Evolutionary conservation across 1,140 invertebrate species (phyloP).

Genomic region (Drosophila melanica): DNA sequence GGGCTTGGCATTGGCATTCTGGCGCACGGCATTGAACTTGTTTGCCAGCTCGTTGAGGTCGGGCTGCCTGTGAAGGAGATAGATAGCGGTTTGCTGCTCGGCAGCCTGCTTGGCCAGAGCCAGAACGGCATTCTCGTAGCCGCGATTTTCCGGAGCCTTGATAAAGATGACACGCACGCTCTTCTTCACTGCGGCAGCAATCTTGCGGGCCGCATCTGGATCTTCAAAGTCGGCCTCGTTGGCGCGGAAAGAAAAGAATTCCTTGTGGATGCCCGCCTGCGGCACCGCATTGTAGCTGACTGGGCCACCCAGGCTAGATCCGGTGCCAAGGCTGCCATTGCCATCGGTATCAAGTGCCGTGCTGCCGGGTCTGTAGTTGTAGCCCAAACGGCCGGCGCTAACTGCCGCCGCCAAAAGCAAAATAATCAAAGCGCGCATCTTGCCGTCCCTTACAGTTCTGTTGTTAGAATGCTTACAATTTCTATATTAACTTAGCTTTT

Average conservation of each 20-base stretch:
- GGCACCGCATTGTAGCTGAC: slow-evolving; percentile 58
- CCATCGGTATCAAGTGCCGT: slow-evolving; percentile 15
- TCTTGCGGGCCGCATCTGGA: slow-evolving; percentile 51
- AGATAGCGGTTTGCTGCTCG: slow-evolving; percentile 71
- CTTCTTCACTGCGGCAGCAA: slow-evolving; percentile 55
- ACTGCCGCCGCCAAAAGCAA: slow-evolving; percentile 65
- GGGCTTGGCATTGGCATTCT: slow-evolving; percentile 62
- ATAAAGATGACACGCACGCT: slow-evolving; percentile 71
- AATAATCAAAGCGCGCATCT: slow-evolving; percentile 66
- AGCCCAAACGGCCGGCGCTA: slow-evolving; percentile 70
- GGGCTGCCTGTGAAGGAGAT: slow-evolving; percentile 71
- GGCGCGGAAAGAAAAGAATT: slow-evolving; percentile 66
- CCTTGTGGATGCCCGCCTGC: slow-evolving; percentile 55
- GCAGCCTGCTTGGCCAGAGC: slow-evolving; percentile 70
- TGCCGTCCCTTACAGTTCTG: slow-evolving; percentile 53
- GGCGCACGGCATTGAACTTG: slow-evolving; percentile 67
- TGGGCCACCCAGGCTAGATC: slow-evolving; percentile 45
- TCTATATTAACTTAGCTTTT: slow-evolving; percentile 72
- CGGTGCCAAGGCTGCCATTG: slow-evolving; percentile 8
- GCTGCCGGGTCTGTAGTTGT: slow-evolving; percentile 63
- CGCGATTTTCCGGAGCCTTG: slow-evolving; percentile 69
- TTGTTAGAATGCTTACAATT: slow-evolving; percentile 59
- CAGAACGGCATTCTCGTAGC: slow-evolving; percentile 66
- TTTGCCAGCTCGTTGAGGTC: slow-evolving; percentile 69
- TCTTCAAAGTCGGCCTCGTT: slow-evolving; percentile 71